Conservation (phyloP, 92 coral and sea anemone species). For the Phymanthus crucifer region DNA sequence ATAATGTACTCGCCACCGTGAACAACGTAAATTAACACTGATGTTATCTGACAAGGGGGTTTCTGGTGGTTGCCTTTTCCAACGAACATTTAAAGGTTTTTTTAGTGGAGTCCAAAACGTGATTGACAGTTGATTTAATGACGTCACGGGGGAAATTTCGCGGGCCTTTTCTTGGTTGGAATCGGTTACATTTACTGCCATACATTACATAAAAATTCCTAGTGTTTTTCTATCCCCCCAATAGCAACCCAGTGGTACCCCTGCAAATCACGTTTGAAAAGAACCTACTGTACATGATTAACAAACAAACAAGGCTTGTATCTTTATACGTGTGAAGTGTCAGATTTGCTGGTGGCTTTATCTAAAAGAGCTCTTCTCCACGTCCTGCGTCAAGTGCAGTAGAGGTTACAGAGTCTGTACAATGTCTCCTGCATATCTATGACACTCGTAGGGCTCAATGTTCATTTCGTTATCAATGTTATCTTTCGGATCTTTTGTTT, state of each 20-base stretch:
- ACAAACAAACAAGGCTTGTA: too few relatives aligned
- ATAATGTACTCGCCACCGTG: neutral
- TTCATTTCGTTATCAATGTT: neutral
- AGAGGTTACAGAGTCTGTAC: neutral
- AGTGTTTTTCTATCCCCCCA: too few relatives aligned
- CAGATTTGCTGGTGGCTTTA: too few relatives aligned
- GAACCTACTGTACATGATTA: too few relatives aligned
- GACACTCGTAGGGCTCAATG: neutral
- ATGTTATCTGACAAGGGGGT: neutral
- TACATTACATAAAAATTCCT: too few relatives aligned
- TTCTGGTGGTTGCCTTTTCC: neutral
- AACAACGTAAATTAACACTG: neutral
- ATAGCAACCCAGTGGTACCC: too few relatives aligned
- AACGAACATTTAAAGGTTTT: neutral
- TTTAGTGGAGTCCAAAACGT: neutral
- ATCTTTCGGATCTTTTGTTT: neutral
- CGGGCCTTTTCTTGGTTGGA: neutral
- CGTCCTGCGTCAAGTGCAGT: too few relatives aligned
- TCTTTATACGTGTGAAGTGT: too few relatives aligned
- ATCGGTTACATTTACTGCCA: too few relatives aligned
- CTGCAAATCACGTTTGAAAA: too few relatives aligned
- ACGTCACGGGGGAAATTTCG: neutral
- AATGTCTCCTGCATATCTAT: neutral
- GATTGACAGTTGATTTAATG: neutral
- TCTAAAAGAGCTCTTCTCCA: too few relatives aligned